Base-by-base conservation (phyloP, 2,888 invertebrate genomes). In the Toxonevra muliebris region DNA sequence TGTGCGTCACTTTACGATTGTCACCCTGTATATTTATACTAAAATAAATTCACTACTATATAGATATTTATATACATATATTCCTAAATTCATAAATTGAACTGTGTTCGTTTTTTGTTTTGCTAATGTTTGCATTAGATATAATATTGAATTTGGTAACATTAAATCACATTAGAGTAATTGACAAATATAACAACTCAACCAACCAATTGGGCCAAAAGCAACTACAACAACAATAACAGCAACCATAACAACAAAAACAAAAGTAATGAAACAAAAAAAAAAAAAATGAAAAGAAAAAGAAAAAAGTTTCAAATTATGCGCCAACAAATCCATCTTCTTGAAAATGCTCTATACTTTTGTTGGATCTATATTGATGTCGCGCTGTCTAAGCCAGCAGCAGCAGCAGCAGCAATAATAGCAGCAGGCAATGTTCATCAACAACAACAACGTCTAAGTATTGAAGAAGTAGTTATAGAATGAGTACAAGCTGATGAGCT, bases 141-240 rank as follows among this genome's bases (percentile, higher is more conserved):
- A 48, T n/a, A 48, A 13, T 48, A 15, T 15, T 60, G 17, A 20
- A 45, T 12, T 30, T 61, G 50, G 13, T 20, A 19, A 50, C 41
- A 55, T 42, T 55, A 66, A 66, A 55, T 66, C 66, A 41, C 66
- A 66, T 66, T 66, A 66, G 55, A 66, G 43, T 66, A 66, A 66
- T 66, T 66, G 66, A 55, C 66, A 66, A 66, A 66, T 61, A 61
- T 42, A 60, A 30, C 65, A 53, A 30, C 30, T 20, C 58, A 61
- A 50, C 30, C 53, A 54, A 4, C 12, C 48, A 55, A n/a, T n/a
- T n/a, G n/a, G n/a, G n/a, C n/a, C n/a, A n/a, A n/a, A n/a, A 45
- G 11, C 15, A 41, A 52, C 12, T 52, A 17, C 53, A 19, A 15
- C 53, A 17, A 19, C 5, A 11, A 53, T 17, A 19, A 17, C 53